Conservation (phyloP, 2,797 vertebrate genomes). For the Galagoides demidoff region DNA sequence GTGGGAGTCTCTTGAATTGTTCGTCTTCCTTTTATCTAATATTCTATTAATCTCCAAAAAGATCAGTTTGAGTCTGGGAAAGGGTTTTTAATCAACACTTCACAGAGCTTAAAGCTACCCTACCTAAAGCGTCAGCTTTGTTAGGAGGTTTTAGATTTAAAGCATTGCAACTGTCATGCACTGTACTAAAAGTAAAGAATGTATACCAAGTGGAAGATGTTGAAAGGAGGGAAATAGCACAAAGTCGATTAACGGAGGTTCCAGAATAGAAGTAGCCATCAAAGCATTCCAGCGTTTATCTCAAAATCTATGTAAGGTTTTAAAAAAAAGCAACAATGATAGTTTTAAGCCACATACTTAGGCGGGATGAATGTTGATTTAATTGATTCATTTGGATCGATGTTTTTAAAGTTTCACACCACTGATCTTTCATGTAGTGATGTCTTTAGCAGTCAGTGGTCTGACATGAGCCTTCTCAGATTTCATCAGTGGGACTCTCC, state of each 20-base stretch:
- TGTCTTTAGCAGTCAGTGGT: constrained; percentile 76
- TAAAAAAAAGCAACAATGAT: constrained; percentile 60
- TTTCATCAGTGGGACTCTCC: constrained; percentile 70
- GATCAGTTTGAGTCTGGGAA: constrained; percentile 79
- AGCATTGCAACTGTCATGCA: constrained; percentile 46
- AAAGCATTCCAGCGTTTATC: constrained; percentile 64
- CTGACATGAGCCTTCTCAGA: constrained; percentile 69
- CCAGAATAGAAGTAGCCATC: constrained; percentile 61
- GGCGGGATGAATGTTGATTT: constrained; percentile 73
- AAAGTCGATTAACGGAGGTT: constrained; percentile 60
- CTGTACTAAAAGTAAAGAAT: constrained; percentile 25
- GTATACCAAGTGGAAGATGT: constrained; percentile 60
- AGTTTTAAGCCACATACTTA: constrained; percentile 56
- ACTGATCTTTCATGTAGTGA: constrained; percentile 63
- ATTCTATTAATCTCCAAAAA: constrained; percentile 81
- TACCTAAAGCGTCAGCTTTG: constrained; percentile 76
- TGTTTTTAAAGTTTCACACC: constrained; percentile 74
- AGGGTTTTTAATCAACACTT: constrained; percentile 81
- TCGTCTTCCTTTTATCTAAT: constrained; percentile 81
- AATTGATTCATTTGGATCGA: constrained; percentile 69
- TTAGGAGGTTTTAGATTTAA: constrained; percentile 64
- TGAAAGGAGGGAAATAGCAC: constrained; percentile 65
- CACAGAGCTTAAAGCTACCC: constrained; percentile 75
- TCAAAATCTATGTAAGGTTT: background rate
- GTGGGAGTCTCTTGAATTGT: constrained; percentile 78